Conservation (phyloP, 2,113 vertebrate genomes). For the Guaruba guarouba region DNA sequence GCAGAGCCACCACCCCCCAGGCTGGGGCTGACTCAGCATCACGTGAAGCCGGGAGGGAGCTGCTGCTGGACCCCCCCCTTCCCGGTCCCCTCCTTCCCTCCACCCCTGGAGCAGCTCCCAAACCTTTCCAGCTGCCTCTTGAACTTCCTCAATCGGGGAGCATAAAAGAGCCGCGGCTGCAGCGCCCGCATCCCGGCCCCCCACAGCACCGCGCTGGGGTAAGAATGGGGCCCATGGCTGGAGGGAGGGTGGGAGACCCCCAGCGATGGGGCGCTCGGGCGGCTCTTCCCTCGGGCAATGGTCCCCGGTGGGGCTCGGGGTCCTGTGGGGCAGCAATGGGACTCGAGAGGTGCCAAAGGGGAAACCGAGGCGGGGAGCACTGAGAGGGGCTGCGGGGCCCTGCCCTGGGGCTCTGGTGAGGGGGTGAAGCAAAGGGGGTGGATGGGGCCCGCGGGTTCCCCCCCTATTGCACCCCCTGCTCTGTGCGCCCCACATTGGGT, state of each 20-base stretch:
- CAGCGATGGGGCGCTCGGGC: background rate
- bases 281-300: rapidly evolving
- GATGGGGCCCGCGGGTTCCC: rapidly evolving
- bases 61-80: background rate
- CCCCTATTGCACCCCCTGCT: rapidly evolving
- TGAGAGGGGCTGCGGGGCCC: rapidly evolving
- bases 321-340: rapidly evolving
- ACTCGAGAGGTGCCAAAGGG: background rate
- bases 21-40: background rate
- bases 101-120: background rate
- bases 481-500: background rate
- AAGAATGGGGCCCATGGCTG: background rate
- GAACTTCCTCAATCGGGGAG: slow-evolving; percentile 9
- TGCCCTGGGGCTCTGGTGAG: background rate
- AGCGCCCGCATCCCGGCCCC: background rate
- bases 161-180: background rate
- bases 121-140: slow-evolving; percentile 34
- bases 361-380: background rate
- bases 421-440: background rate
- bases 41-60: background rate
- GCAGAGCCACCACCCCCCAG: background rate
- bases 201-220: background rate
- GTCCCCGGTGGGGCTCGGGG: rapidly evolving
- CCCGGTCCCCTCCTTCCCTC: background rate
- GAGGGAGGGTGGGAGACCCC: background rate